Conservation (phyloP, 1,140 invertebrate species). For the Planococcus citri region DNA sequence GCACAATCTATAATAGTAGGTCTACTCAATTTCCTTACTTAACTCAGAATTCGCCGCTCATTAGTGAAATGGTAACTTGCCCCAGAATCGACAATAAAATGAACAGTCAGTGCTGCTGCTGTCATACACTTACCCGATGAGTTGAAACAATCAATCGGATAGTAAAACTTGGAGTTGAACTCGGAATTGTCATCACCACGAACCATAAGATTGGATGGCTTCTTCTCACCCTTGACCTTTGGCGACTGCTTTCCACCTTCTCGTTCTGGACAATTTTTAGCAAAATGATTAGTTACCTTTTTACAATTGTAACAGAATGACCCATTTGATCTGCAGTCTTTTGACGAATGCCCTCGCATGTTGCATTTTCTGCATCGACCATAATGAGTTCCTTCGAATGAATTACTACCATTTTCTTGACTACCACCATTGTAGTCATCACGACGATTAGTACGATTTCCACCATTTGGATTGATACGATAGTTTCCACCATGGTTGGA, state of each 20-base stretch:
- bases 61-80: background rate
- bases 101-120: background rate
- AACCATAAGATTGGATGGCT: background rate
- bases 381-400: too few relatives aligned
- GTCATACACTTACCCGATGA: background rate
- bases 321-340: background rate
- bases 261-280: background rate
- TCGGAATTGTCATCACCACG: background rate
- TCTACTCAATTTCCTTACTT: background rate
- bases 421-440: too few relatives aligned
- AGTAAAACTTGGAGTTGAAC: background rate
- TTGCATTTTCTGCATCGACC: background rate
- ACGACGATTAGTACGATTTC: too few relatives aligned
- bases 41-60: background rate
- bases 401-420: too few relatives aligned
- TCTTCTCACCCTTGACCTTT: background rate
- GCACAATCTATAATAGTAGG: background rate
- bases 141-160: background rate
- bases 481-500: too few relatives aligned
- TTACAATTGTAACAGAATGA: background rate
- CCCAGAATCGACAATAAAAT: background rate
- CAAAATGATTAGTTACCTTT: background rate
- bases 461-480: too few relatives aligned
- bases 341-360: background rate
- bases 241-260: background rate